A percentile compares a stretch with the other conserved stretches of the same genome.
phyloP scores from a whole-genome alignment of 1,140 invertebrate genomes.

The Venustaconcha ellipsiformis region DNA sequence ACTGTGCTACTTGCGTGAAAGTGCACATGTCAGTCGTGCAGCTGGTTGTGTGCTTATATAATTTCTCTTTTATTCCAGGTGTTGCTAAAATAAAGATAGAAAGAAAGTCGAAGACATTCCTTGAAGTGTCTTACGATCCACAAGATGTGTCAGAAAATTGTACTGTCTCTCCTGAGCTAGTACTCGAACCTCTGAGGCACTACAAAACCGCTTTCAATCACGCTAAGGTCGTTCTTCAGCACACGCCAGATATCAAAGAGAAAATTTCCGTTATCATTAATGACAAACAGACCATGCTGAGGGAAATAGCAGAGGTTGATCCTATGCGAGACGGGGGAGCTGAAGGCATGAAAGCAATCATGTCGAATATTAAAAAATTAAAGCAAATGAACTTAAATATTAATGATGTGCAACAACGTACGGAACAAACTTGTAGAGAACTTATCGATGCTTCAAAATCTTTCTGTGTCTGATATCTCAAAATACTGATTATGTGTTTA shows the following conservation, averaged over 20 bases:
- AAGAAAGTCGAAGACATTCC: constrained; percentile 21
- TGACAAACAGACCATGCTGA: constrained; percentile 14
- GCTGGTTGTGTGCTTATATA: background rate
- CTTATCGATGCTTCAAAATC: constrained; percentile 19
- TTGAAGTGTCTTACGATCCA: constrained; percentile 17
- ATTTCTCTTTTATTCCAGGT: constrained; percentile 12
- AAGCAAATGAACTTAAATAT: constrained; percentile 3
- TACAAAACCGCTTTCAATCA: constrained; percentile 15
- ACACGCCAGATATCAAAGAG: constrained; percentile 17
- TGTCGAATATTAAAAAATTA: constrained; percentile 21
- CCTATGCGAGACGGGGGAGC: constrained; percentile 4
- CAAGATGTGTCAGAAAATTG: constrained; percentile 9
- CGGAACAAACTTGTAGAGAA: constrained; percentile 24
- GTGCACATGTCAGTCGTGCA: background rate
- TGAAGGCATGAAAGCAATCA: constrained; percentile 3
- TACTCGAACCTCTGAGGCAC: constrained; percentile 9
- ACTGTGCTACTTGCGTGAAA: background rate
- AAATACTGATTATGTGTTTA: no score
- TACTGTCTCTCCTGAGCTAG: constrained; percentile 6
- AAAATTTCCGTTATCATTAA: constrained; percentile 20
- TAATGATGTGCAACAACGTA: constrained; percentile 17
- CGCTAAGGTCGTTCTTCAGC: constrained; percentile 13
- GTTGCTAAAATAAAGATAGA: constrained; percentile 18
- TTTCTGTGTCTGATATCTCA: constrained; percentile 2
- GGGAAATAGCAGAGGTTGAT: constrained; percentile 21